Base-by-base conservation (phyloP, 2,888 invertebrate species). In the Catocala sponsa region DNA sequence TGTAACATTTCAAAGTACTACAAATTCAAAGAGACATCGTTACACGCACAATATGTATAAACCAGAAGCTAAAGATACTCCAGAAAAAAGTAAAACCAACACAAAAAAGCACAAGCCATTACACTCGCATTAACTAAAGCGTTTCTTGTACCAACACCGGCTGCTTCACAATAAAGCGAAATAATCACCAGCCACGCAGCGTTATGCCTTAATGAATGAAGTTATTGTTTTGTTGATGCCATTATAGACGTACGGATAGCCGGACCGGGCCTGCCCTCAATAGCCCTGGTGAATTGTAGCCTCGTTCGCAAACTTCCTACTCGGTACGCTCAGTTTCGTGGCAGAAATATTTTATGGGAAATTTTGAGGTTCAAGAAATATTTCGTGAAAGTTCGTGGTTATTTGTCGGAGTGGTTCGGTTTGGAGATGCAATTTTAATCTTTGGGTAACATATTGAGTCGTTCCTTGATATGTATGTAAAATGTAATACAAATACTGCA, bases 161-260 rank as follows among this genome's bases (percentile, higher is more conserved):
- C 25, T 25, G 44, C 44, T 44, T 44, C 44, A 44, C 44, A 44
- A 44, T 44, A 44, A 78, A 72, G 61, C 65, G 68, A 71, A 80
- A 76, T 80, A 76, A 79, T 72, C 68, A 62, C 63, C 72, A 53
- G 47, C 70, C 72, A 74, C 72, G 65, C 75, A 72, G 58, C 63
- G 61, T 70, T 74, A 76, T 70, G 70, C 64, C 68, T 55, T 74
- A 81, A 79, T 79, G 76, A 82, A 82, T 82, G 78, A 72, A 82
- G 68, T 80, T 80, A 80, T 80, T 75, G 75, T 76, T 74, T 74
- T 67, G 77, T 70, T 71, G 67, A 65, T 65, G 65, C 67, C 67
- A 68, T 74, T 77, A 72, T 72, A 63, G 67, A 65, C 55, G 68
- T 55, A 53, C 66, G 65, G 75, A 70, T 78, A 71, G 63, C 68